Evolutionary conservation across 2,888 invertebrate species (phyloP).

Genomic region (Aphrophora alni): DNA sequence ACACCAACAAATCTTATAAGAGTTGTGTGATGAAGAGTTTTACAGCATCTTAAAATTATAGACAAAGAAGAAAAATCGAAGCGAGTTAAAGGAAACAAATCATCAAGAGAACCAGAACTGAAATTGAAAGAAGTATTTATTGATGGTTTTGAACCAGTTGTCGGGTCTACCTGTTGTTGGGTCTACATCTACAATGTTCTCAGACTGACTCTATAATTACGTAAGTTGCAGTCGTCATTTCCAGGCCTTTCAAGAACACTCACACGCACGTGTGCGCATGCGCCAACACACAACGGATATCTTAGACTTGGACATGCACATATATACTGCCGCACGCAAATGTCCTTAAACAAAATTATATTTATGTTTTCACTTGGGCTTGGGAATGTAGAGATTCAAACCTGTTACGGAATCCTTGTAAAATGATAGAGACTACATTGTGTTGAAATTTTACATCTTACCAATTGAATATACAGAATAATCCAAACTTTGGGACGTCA

Average conservation of each 20-base stretch:
- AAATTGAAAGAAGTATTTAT: neutral
- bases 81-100: neutral
- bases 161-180: neutral
- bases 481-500: no score
- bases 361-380: no score
- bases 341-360: no score
- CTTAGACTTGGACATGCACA: no score
- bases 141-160: neutral
- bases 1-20: no score
- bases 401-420: neutral
- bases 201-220: neutral
- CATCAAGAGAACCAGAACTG: neutral
- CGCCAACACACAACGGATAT: no score
- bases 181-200: neutral
- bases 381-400: neutral
- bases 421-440: no score
- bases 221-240: neutral
- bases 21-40: neutral
- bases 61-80: neutral
- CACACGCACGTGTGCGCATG: neutral
- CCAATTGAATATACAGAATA: no score
- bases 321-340: no score
- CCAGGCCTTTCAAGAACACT: neutral
- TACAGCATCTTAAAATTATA: neutral
- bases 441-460: no score